Evolutionary conservation across 2,888 invertebrate genomes (phyloP), one percentile per base, ranked within the genome.

Genomic region (Melieria crassipennis): DNA sequence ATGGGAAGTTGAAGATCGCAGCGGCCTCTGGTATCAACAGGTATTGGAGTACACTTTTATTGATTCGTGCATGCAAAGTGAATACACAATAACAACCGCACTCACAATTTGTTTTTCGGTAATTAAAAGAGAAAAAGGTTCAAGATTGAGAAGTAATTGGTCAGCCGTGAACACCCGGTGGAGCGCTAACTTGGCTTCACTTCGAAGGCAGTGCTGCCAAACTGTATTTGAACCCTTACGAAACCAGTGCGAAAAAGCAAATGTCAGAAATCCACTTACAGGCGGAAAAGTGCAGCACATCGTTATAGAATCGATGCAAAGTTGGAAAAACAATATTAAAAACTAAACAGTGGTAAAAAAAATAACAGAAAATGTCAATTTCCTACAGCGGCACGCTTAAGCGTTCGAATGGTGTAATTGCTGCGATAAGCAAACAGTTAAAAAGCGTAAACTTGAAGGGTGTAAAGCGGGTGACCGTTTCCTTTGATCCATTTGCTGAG

Each of bases 401-500:
- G 76, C 89, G 91, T 79, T 92, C 93, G 0, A 89, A 88, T 42
- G 94, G 94, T 73, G 79, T 94, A 69, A 88, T 91, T 65, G 90
- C 92, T 80, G 93, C 94, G 58, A 92, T 95, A 78, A 87, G 87
- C 65, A 93, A 93, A 86, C 92, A 95, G 85, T 79, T 94, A 68
- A 91, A 88, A 83, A 80, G 85, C 75, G 86, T 96, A 9, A 94
- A 93, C 88, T 88, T 96, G 72, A 93, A 93, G 84, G 94, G 94
- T 58, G 92, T 94, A 0, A 92, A 92, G 80, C 90, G 91, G 86
- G 90, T 96, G 73, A 90, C 91, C 66, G 90, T 95, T 66, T 91
- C 92, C 86, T 95, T 96, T 82, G 96, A 96, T 88, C 96, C 96
- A 5, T 96, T 96, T 86, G 89, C 91, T 79, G 89, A 91, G 79